Conservation (phyloP, 2,797 vertebrate species). For the Tinamus major region DNA sequence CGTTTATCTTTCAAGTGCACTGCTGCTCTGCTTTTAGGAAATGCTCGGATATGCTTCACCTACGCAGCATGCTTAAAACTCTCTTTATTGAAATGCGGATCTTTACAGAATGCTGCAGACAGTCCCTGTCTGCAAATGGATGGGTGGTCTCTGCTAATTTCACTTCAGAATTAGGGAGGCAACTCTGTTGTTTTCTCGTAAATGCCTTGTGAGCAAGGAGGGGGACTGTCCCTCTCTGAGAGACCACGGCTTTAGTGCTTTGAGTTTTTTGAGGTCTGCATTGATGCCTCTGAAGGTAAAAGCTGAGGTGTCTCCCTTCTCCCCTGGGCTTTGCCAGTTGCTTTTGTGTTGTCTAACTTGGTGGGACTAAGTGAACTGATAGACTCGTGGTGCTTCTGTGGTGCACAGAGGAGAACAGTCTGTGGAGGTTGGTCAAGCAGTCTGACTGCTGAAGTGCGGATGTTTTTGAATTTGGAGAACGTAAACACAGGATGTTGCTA, state of each 20-base stretch:
- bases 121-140: not conserved
- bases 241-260: not conserved
- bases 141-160: not conserved
- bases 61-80: not conserved
- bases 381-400: not conserved
- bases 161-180: not conserved
- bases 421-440: not conserved
- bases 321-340: not conserved
- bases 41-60: not conserved
- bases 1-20: not conserved
- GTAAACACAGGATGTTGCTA: constrained; percentile 39
- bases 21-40: constrained; percentile 5
- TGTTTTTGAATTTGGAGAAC: constrained; percentile 7
- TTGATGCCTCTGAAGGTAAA: not conserved
- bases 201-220: not conserved
- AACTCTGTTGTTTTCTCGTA: not conserved
- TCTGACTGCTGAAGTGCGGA: not conserved
- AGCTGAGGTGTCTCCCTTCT: not conserved
- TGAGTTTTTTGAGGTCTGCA: not conserved
- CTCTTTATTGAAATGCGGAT: not conserved
- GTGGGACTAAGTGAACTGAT: not conserved
- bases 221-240: not conserved
- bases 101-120: not conserved
- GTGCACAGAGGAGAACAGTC: not conserved
- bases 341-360: not conserved